Base-by-base conservation (phyloP, 2,113 vertebrate genomes). In the Mormyrus lacerda region DNA sequence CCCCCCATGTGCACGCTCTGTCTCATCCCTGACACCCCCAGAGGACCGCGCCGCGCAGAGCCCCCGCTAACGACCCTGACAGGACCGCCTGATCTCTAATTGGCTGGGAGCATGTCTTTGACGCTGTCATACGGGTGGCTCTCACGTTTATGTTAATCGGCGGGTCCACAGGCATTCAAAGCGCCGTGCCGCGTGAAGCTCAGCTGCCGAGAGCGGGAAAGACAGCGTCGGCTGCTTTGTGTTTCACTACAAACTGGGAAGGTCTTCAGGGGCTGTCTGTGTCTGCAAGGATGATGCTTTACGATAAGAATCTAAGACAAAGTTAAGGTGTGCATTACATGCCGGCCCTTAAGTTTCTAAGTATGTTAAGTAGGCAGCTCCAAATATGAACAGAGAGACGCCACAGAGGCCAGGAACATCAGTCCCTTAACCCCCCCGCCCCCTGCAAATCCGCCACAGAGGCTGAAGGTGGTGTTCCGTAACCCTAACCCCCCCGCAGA, bases 251-350 rank as follows among this genome's bases (percentile, higher is more conserved):
- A 39, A 17, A 15, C 13, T 35, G 31, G 31, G 17, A 35, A 39
- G 50, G 82, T 19, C 45, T 85, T 85, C 8, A 4, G 31, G 73
- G 44, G 44, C 44, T 50, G 83, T 82, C 51, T 39, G 11, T 98
- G 97, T 98, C 98, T 97, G 98, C 97, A 97, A 97, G 97, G 47
- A 2, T 13, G 35, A 27, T n/a, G 42, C n/a, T n/a, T 85, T n/a
- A n/a, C 7, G 9, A n/a, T 47, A 4, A 79, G 9, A 42, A 42
- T 79, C 4, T 19, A 35, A 35, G 4, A 39, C 31, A 1, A 42
- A 79, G 35, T 79, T 42, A 42, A 79, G n/a, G 35, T 79, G 15
- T 76, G 15, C 39, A 35, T 76, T 17, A 76, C 13, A 76, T 76
- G 31, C 4, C 17, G 27, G 13, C 31, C 69, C 4, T 39, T 13